Evolutionary conservation across 2,888 invertebrate species (phyloP).

Genomic region (Erebia epiphron): DNA sequence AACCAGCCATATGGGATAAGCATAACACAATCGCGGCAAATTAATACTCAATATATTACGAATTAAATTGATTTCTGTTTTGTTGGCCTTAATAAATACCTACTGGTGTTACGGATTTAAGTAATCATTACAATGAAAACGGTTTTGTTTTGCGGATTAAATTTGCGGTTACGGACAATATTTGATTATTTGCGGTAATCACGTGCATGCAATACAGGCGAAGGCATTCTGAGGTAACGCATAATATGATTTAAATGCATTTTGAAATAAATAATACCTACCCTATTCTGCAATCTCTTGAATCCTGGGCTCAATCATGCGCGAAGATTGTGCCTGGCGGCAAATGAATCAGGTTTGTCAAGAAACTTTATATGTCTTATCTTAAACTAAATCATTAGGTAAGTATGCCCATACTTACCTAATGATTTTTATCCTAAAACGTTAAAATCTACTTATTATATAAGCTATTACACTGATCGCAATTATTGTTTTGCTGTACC

Average conservation of each 20-base stretch:
- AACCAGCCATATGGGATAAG: not conserved
- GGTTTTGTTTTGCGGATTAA: conserved; percentile 33
- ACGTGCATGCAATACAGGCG: conserved; percentile 13
- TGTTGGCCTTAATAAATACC: conserved; percentile 27
- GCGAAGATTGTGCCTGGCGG: too few species aligned
- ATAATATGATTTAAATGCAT: not conserved
- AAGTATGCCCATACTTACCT: too few species aligned
- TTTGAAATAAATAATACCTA: too few species aligned
- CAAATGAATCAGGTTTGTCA: too few species aligned
- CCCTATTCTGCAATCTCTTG: too few species aligned
- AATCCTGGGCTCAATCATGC: too few species aligned
- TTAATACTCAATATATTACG: conserved; percentile 23
- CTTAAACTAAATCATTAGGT: too few species aligned
- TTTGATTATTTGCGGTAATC: conserved; percentile 36
- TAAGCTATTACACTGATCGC: not conserved
- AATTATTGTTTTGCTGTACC: too few species aligned
- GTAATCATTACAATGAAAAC: conserved; percentile 34
- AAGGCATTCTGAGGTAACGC: not conserved
- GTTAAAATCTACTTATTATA: too few species aligned
- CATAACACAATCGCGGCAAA: conserved; percentile 15
- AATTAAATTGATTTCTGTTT: conserved; percentile 27
- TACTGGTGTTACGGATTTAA: conserved; percentile 25
- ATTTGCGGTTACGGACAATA: conserved; percentile 36
- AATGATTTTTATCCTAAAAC: too few species aligned
- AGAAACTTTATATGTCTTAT: too few species aligned